Evolutionary conservation across 1,140 invertebrate species (phyloP), one percentile per base, ranked within the genome.

Genomic region (Calliphora vicina): DNA sequence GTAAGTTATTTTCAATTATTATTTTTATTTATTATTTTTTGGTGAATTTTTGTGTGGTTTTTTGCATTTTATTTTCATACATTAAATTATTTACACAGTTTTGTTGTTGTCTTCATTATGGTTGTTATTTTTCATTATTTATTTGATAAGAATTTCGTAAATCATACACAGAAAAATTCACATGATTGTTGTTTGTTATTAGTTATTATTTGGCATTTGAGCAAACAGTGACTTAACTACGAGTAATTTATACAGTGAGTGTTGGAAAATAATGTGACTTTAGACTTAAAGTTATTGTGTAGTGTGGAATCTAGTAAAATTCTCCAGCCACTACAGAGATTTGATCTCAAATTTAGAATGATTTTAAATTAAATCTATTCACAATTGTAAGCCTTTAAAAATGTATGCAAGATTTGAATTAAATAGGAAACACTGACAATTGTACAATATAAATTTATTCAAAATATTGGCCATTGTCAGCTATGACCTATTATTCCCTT

Each of bases 171-270:
- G n/a, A 67, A 67, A 67, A 67, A 67, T 67, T 67, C 61, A 67
- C 61, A 67, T 67, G 61, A 67, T 67, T 67, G 61, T 67, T 67
- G 61, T 67, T 67, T 67, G 61, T 67, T 67, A n/a, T 17, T 57
- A 17, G 45, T 0, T 57, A 12, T 57, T n/a, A 6, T 67, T 67
- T 67, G 57, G n/a, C 57, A 67, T 67, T 15, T 50, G 17, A 50
- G 17, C 13, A 35, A 35, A 50, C 13, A 50, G 17, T 50, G 17
- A 50, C 1, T 17, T 50, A 17, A 50, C 15, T n/a, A n/a, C n/a
- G n/a, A n/a, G n/a, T n/a, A n/a, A 50, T 3, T 50, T 50, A 50
- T 50, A 50, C 45, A 50, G 45, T 50, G 12, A 50, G 45, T 50
- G 45, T 3, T n/a, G 45, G 12, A 50, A 50, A 50, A 50, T 17